Base-by-base conservation (phyloP, 2,797 vertebrate species). In the Alauda arvensis region DNA sequence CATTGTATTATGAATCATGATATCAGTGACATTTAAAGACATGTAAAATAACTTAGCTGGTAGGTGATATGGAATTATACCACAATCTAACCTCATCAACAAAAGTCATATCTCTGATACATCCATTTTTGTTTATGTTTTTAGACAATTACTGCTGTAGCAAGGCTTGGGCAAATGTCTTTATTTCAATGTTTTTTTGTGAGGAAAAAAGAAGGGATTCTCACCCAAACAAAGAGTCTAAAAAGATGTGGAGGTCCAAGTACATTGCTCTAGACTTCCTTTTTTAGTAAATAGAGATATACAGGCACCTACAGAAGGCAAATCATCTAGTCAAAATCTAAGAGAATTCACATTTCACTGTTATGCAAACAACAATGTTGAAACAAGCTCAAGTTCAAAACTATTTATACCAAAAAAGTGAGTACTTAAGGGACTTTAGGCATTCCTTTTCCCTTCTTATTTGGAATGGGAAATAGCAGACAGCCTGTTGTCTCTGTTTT, bases 401-500 rank as follows among this genome's bases (percentile, higher is more conserved):
- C 13, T 87, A 51, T 63, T 80, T 40, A 40, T 29, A 43, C 6
- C 34, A 43, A 77, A 92, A 76, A 55, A 83, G 19, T 23, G 33
- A 67, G 23, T 55, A 21, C 61, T 74, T 70, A 61, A 77, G 59
- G 39, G 76, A 53, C 51, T 89, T 77, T 9, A 31, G 43, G 23
- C 59, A 49, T 89, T 89, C 33, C 25, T 89, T 82, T 78, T 29
- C 45, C 29, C 12, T 60, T 81, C 56, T 75, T 68, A 55, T 75
- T 91, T 75, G 83, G 61, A 79, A 84, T 65, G 31, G 43, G 71
- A 87, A 88, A 65, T 40, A 68, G 61, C 26, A 84, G 79, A 48
- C 25, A 70, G 63, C 20, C 51, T 77, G 29, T 89, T 92, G 72
- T 93, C 66, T 93, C 65, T 70, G 9, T 86, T 93, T 74, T 62